Percentiles rank a stretch among this genome's conserved stretches.
These are phyloP conservation scores for Agrotis segetum DNA, from an alignment of 2,888 invertebrate genomes.

Conservation along the genomic window DNA sequence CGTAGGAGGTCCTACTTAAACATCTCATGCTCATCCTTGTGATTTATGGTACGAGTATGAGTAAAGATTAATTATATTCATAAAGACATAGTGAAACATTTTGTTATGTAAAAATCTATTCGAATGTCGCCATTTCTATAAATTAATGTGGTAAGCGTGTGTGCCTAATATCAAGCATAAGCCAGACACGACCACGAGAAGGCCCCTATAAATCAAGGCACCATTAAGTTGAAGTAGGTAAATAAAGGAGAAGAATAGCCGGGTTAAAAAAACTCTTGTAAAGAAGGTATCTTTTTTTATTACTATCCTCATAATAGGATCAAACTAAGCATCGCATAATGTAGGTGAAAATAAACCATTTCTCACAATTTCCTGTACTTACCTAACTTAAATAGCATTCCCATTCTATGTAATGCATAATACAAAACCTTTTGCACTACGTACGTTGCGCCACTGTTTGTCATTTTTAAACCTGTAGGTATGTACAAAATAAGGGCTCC, in stretches of 20 bases:
- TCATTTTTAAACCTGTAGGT: too few species aligned
- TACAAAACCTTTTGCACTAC: too few species aligned
- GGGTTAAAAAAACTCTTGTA: neutral
- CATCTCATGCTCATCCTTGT: too few species aligned
- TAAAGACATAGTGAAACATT: neutral
- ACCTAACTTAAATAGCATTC: too few species aligned
- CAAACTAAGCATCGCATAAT: too few species aligned
- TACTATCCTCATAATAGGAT: neutral
- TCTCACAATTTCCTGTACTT: too few species aligned
- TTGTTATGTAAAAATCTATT: neutral
- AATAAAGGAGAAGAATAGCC: neutral
- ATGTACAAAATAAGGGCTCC: too few species aligned
- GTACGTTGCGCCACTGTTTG: too few species aligned
- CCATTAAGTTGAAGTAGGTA: slow-evolving; percentile 9
- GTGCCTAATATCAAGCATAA: neutral
- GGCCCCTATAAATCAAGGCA: slow-evolving; percentile 6
- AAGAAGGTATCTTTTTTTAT: neutral
- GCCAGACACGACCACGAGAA: neutral
- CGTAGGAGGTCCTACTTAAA: too few species aligned
- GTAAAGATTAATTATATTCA: too few species aligned
- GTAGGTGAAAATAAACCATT: too few species aligned
- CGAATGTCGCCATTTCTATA: slow-evolving; percentile 8
- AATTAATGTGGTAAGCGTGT: slow-evolving; percentile 18
- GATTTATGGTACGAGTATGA: too few species aligned
- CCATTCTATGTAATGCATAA: neutral